Evolutionary conservation across 2,888 invertebrate species (phyloP), one percentile per base, ranked within the genome.

Genomic region (Leptinotarsa rubiginosa): DNA sequence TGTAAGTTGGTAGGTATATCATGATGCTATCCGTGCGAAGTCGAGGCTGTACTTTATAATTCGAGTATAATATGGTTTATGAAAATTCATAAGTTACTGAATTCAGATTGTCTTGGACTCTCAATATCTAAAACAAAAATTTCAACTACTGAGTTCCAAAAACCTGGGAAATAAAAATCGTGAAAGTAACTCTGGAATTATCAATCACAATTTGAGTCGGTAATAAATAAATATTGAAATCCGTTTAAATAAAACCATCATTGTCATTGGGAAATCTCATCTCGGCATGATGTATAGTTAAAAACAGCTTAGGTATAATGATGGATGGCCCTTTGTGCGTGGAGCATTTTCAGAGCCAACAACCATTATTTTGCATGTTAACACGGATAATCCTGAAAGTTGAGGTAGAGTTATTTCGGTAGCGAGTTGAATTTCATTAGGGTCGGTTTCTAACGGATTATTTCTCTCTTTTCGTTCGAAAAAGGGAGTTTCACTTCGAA

Each of bases 291-390:
- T n/a, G 41, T 62, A 62, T 41, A 62, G 62, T 62, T 62, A 62
- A 31, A 41, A 62, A 62, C 62, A 62, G 62, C 62, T 62, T 62
- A 62, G 62, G 62, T 62, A 18, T 62, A 62, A 62, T 62, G 62
- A 62, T 62, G 62, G 62, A 62, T 62, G 7, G 41, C 62, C 62
- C 62, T 62, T 62, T 62, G 62, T 62, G 62, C 31, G 10, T 18
- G 62, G 41, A 62, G 10, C 62, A 41, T 62, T 62, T 41, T 31
- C 18, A 62, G 31, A 62, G 62, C 62, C 31, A 62, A 62, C 62
- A 62, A 62, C 62, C 62, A 41, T 62, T 62, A 62, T 62, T 62
- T 41, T 62, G 62, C 62, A 62, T 62, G 62, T 62, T 62, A 62
- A 62, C 62, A 62, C n/a, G 62, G 62, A 62, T 62, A 62, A 31